phyloP scores from a whole-genome alignment of 2,797 vertebrate genomes.

The Trachurus trachurus region DNA sequence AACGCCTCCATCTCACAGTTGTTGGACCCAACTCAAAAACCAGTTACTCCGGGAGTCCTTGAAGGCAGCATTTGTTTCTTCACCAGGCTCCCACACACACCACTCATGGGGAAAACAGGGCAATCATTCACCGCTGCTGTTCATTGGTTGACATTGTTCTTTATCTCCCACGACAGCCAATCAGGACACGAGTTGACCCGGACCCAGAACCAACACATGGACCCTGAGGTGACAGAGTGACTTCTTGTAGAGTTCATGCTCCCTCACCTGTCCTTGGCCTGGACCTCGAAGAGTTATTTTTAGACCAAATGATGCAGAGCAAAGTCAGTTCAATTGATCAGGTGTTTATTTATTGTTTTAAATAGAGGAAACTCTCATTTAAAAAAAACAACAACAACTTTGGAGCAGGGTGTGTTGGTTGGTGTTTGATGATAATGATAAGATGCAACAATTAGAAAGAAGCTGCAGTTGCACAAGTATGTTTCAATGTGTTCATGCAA shows the following conservation, averaged over 20 bases:
- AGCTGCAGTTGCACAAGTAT: no score
- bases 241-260: not conserved
- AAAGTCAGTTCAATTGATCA: no score
- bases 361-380: not conserved
- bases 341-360: not conserved
- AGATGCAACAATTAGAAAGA: not conserved
- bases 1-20: not conserved
- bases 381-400: not conserved
- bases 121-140: not conserved
- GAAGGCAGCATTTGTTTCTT: constrained; percentile 35
- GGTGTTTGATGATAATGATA: no score
- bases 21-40: fast-evolving
- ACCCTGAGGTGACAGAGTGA: not conserved
- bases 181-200: constrained; percentile 31
- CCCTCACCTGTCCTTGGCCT: constrained; percentile 20
- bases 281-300: not conserved
- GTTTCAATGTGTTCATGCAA: not conserved
- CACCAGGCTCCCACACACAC: constrained; percentile 31
- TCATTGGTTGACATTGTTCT: constrained; percentile 66
- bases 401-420: no score
- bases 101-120: constrained; percentile 1
- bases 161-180: constrained; percentile 47
- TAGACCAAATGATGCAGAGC: not conserved
- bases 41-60: not conserved
- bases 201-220: not conserved